These are phyloP conservation scores for Drosophila saltans DNA, from an alignment of 1,140 invertebrate species.

Conservation along the genomic window DNA sequence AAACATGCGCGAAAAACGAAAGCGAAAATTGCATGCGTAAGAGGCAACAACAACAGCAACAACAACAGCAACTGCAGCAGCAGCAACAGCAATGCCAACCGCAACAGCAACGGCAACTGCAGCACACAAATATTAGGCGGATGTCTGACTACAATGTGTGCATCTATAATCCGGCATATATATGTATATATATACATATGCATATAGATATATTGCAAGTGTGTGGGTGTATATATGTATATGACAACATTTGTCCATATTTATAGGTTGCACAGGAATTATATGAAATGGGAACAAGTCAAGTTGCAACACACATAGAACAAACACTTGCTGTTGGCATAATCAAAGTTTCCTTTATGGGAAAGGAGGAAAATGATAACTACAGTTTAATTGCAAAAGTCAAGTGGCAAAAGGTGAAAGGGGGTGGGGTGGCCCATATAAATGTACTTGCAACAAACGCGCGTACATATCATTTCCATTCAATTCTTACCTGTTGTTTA, in stretches of 20 bases:
- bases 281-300: conserved; percentile 8
- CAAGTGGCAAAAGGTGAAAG: neutral
- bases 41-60: conserved; percentile 40
- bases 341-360: conserved; percentile 5
- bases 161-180: conserved; percentile 66
- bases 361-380: neutral
- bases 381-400: conserved; percentile 11
- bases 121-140: conserved; percentile 68
- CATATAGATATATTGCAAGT: conserved; percentile 15
- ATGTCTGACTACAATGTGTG: conserved; percentile 70
- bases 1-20: conserved; percentile 67
- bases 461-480: conserved; percentile 4
- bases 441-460: too few species aligned
- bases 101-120: conserved; percentile 19
- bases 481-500: conserved; percentile 13
- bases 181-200: conserved; percentile 17
- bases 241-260: conserved; percentile 32
- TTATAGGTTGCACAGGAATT: conserved; percentile 61
- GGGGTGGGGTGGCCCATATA: neutral
- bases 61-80: conserved; percentile 23
- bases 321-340: neutral
- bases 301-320: neutral
- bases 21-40: conserved; percentile 76
- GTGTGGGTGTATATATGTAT: neutral
- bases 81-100: conserved; percentile 39